Evolutionary conservation across 2,888 invertebrate species (phyloP), one percentile per base, ranked within the genome.

Genomic region (Lagria hirta): DNA sequence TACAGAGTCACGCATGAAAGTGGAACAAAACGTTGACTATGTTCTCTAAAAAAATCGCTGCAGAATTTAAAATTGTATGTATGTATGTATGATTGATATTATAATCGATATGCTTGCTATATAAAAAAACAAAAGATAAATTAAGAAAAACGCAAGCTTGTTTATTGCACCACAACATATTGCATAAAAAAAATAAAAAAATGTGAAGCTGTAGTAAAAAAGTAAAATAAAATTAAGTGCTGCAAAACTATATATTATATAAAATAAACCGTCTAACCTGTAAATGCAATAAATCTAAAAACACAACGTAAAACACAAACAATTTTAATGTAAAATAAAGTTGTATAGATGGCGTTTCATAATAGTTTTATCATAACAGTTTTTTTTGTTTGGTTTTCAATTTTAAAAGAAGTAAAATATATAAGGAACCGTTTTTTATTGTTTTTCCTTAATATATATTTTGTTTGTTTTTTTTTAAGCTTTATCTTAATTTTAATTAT

Each of bases 101-200:
- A 29, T 16, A n/a, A 13, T 26, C 35, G 45, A 45, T 45, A 45
- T 40, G 34, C 23, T 27, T 14, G 20, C 11, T 26, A 30, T 40
- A 29, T n/a, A n/a, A n/a, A n/a, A 40, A 30, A 33, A 14, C 10
- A 30, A 16, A 3, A 35, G 29, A 29, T 15, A 21, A 36, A n/a
- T n/a, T n/a, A n/a, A n/a, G n/a, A n/a, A n/a, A n/a, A 30, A 35
- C 10, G 12, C 6, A 42, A 42, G 21, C 33, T n/a, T 7, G 36
- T 18, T 17, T 47, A 47, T 47, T 47, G 46, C 46, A 47, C 47
- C 42, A 47, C 42, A 47, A 42, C 22, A 30, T 38, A 47, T 47
- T 47, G 42, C 42, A 33, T 34, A 33, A 35, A 37, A 47, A 47
- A 32, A 20, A 16, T 20, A 26, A 36, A 35, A 11, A 41, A 23